Evolutionary conservation across 2,797 vertebrate genomes (phyloP).

Genomic region (Emydoidea blandingii): DNA sequence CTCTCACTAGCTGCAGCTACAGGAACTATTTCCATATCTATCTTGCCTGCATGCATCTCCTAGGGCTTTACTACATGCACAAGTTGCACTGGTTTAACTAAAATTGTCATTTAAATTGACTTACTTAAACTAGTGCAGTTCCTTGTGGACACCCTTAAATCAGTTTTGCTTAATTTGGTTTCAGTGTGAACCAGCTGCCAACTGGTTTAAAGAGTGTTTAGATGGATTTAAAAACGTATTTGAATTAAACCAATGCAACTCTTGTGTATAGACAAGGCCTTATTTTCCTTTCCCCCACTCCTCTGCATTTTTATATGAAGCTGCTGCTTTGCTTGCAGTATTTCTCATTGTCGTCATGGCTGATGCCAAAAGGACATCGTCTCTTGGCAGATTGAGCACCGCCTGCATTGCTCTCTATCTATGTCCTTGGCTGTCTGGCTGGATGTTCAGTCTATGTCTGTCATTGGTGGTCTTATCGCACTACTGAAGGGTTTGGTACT

Average conservation of each 20-base stretch:
- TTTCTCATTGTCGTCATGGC: not conserved
- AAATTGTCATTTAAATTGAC: not conserved
- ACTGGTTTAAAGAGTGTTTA: not conserved
- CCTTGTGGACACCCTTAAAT: not conserved
- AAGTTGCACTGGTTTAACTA: not conserved
- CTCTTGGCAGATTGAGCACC: not conserved
- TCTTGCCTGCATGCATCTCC: not conserved
- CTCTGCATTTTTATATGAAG: not conserved
- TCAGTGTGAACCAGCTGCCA: not conserved
- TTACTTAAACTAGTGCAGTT: not conserved
- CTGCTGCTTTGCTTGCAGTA: not conserved
- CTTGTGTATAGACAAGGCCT: not conserved
- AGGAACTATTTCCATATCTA: too few species aligned
- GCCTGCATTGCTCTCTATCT: not conserved
- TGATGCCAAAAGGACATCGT: not conserved
- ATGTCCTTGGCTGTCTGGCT: too few species aligned
- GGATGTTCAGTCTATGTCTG: not conserved
- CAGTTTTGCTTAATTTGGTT: not conserved
- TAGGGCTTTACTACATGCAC: not conserved
- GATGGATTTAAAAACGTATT: not conserved
- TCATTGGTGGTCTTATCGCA: not conserved
- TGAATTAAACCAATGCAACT: not conserved
- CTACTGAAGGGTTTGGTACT: not conserved
- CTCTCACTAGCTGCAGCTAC: not conserved
- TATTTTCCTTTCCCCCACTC: not conserved